These are phyloP conservation scores for Drosophila nannoptera DNA, from an alignment of 1,140 invertebrate genomes.

Conservation along the genomic window DNA sequence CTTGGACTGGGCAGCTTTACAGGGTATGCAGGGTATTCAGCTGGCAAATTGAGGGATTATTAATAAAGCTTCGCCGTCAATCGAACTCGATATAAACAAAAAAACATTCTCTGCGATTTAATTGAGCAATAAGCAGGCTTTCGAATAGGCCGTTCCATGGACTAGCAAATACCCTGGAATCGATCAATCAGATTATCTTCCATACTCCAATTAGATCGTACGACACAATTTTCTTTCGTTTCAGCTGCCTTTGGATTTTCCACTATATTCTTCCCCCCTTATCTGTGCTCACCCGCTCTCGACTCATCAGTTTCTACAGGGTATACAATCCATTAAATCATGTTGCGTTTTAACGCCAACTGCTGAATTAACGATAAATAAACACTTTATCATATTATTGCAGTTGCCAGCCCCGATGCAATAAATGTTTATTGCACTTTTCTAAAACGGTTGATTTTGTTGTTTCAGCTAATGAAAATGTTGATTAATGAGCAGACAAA, in stretches of 20 bases:
- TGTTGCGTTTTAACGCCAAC: neutral
- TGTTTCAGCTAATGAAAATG: neutral
- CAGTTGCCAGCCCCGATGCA: neutral
- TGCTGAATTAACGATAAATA: conserved; percentile 6
- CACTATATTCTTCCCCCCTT: too few relatives aligned
- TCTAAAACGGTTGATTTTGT: conserved; percentile 1
- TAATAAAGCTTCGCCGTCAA: too few relatives aligned
- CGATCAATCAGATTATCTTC: too few relatives aligned
- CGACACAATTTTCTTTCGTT: too few relatives aligned
- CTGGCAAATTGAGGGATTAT: too few relatives aligned
- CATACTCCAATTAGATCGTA: too few relatives aligned
- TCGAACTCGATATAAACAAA: neutral
- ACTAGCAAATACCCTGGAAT: neutral
- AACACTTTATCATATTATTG: neutral
- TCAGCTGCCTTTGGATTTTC: too few relatives aligned
- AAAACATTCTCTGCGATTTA: neutral
- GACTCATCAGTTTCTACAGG: neutral
- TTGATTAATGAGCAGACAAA: neutral
- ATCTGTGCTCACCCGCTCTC: too few relatives aligned
- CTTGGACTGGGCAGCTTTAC: too few relatives aligned
- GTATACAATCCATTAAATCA: conserved; percentile 1
- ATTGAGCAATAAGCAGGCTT: neutral
- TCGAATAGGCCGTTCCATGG: neutral
- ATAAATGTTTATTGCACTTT: conserved; percentile 8
- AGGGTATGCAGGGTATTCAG: too few relatives aligned